phyloP scores from a whole-genome alignment of 1,140 invertebrate genomes.

The Megalonaias nervosa region DNA sequence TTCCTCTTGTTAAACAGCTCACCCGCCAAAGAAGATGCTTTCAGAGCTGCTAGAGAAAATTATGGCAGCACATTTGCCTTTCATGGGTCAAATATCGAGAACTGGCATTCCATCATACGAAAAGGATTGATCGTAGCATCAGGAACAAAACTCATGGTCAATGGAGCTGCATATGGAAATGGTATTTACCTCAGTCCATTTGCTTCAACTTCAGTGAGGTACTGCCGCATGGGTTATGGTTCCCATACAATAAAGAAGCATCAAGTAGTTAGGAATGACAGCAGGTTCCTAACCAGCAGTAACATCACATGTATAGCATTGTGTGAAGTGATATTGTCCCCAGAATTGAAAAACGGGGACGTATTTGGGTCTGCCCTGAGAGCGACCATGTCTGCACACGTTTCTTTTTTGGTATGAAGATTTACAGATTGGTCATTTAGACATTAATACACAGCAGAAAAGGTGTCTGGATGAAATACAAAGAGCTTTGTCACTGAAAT shows the following conservation, averaged over 20 bases:
- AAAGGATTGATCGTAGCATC: constrained; percentile 64
- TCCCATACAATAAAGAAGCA: constrained; percentile 20
- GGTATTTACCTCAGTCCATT: constrained; percentile 67
- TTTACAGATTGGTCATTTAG: constrained; percentile 25
- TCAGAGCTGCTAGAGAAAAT: constrained; percentile 51
- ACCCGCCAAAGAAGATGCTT: constrained; percentile 64
- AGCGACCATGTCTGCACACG: constrained; percentile 60
- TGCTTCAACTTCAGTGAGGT: constrained; percentile 52
- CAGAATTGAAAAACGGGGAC: constrained; percentile 47
- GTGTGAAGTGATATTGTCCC: constrained; percentile 58
- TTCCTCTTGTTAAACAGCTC: constrained; percentile 63
- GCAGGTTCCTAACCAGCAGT: constrained; percentile 37
- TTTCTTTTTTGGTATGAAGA: constrained; percentile 65
- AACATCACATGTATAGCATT: constrained; percentile 56
- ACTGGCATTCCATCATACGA: constrained; percentile 69
- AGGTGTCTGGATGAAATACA: constrained; percentile 30
- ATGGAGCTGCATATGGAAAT: constrained; percentile 65
- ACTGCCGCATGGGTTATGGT: constrained; percentile 56
- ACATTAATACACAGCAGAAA: constrained; percentile 36
- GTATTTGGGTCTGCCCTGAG: constrained; percentile 56
- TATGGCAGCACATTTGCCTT: constrained; percentile 68
- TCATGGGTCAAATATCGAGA: constrained; percentile 68
- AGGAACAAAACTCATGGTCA: constrained; percentile 60
- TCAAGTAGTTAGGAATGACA: neutral
- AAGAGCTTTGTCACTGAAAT: neutral